Base-by-base conservation (phyloP, 2,888 invertebrate species). In the Philonicus albiceps region DNA sequence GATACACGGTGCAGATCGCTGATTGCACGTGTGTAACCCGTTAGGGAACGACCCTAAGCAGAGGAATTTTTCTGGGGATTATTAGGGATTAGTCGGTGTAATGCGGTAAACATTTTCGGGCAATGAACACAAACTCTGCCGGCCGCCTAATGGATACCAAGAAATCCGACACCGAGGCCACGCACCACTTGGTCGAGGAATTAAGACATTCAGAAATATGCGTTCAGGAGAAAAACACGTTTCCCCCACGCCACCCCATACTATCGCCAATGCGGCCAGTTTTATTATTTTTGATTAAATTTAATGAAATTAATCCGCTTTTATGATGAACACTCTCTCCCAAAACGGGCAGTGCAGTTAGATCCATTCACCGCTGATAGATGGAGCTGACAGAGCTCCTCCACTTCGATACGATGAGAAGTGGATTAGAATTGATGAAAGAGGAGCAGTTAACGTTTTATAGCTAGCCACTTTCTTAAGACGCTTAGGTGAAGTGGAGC, bases 221-320 rank as follows among this genome's bases (percentile, higher is more conserved):
- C 40, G 6, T 37, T 8, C 5, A 73, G 27, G 34, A 5, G n/a
- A 11, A 19, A 11, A 40, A 76, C 76, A 37, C 8, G 76, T 76
- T 76, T 76, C n/a, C 7, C 27, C 22, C 43, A 76, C 22, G 2
- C 76, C 37, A 76, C 40, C 76, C 76, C 40, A 22, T 22, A 37
- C 22, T 76, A 43, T 76, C 76, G 43, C 34, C 37, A 37, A 34
- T 64, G 64, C 64, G 64, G 64, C 27, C 7, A 64, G 64, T 64
- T 64, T 64, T 64, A 64, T 64, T 64, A 64, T 64, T 64, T 64
- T 64, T 76, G 76, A 76, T 34, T 76, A 40, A 76, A 76, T 76
- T 76, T 76, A 76, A 76, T 76, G 76, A 76, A 76, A 76, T 76
- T 76, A 76, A 76, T 76, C 76, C 40, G 40, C 37, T 76, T 37